phyloP scores from a whole-genome alignment of 2,888 invertebrate genomes.

The Cordylochernes scorpioides region DNA sequence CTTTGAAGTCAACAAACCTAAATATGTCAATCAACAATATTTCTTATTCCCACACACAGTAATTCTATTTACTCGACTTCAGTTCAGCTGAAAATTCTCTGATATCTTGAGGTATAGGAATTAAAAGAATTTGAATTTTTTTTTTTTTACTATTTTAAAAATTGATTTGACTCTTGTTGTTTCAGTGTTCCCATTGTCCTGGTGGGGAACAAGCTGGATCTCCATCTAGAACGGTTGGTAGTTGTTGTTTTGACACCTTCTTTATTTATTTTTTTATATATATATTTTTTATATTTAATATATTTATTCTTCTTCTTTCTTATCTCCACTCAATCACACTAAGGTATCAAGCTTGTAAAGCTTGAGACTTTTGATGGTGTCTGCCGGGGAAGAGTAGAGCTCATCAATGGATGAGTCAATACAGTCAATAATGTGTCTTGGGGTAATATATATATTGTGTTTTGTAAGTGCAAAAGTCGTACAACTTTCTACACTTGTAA shows the following conservation, averaged over 20 bases:
- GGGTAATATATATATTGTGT: constrained; percentile 1
- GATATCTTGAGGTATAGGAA: not conserved
- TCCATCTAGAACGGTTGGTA: constrained; percentile 46
- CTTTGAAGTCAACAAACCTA: no score
- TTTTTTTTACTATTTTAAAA: constrained; percentile 2
- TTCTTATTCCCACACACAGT: not conserved
- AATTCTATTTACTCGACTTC: not conserved
- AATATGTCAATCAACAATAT: no score
- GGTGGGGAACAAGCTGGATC: constrained; percentile 90
- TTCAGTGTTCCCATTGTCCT: constrained; percentile 76
- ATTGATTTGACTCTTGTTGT: constrained; percentile 15
- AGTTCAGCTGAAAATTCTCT: not conserved
- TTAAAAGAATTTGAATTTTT: constrained; percentile 3
- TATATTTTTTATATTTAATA: not conserved
- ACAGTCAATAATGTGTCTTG: no score
- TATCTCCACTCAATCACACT: no score
- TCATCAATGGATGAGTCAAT: no score
- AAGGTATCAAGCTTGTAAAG: no score
- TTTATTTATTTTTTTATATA: constrained; percentile 4
- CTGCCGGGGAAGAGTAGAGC: no score
- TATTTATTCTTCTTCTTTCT: no score
- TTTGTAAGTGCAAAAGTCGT: not conserved
- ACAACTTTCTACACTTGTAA: no score
- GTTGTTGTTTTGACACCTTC: not conserved
- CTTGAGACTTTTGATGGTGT: no score